Evolutionary conservation across 2,888 invertebrate species (phyloP).

Genomic region (Pammene aurita): DNA sequence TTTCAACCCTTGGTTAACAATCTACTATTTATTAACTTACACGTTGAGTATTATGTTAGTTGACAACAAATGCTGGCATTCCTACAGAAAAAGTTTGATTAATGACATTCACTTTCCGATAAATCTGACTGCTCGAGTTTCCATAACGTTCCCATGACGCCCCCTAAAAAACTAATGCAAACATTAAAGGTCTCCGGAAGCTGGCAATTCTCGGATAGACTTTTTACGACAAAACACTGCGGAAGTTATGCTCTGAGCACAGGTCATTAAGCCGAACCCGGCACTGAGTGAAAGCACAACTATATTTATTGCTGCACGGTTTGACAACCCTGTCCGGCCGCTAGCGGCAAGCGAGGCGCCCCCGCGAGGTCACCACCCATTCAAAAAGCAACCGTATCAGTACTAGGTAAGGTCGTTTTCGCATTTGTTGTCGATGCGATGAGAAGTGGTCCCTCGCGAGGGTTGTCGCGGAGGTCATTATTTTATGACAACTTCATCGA

Average conservation of each 20-base stretch:
- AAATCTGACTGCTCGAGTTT: neutral
- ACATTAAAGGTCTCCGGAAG: constrained; percentile 51
- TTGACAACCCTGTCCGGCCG: constrained; percentile 67
- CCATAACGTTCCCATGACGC: constrained; percentile 31
- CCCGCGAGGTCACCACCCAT: constrained; percentile 30
- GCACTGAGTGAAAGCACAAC: constrained; percentile 66
- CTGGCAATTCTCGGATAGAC: constrained; percentile 55
- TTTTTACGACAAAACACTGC: constrained; percentile 77
- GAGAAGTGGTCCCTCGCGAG: constrained; percentile 50
- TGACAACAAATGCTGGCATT: no score
- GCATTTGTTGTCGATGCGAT: neutral
- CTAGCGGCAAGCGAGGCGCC: constrained; percentile 48
- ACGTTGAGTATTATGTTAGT: no score
- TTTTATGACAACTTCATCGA: constrained; percentile 78
- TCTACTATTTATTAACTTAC: no score
- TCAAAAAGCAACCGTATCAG: constrained; percentile 37
- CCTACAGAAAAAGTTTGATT: neutral
- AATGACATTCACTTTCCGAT: neutral
- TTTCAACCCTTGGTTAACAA: no score
- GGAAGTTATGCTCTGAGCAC: constrained; percentile 77
- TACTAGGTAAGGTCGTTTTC: constrained; percentile 40
- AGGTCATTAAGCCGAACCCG: constrained; percentile 75
- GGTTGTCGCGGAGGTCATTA: constrained; percentile 69
- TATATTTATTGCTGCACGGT: constrained; percentile 75
- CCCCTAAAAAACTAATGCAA: constrained; percentile 45